Conservation (phyloP, 2,113 vertebrate species). For the Chloropsis hardwickii region DNA sequence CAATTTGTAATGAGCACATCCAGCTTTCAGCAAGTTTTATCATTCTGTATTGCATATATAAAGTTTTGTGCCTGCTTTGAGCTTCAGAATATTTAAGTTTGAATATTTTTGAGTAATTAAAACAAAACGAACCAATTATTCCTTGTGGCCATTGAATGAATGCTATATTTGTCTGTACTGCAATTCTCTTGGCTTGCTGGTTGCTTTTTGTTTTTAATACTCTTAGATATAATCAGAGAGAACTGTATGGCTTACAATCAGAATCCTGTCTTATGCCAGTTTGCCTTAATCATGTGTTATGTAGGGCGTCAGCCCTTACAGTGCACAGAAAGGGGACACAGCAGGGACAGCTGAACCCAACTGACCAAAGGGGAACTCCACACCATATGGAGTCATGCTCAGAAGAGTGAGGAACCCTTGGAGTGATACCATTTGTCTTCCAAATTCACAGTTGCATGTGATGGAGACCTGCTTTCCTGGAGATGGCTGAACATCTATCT, state of each 20-base stretch:
- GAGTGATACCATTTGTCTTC: background rate
- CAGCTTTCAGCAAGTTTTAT: background rate
- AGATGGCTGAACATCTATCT: background rate
- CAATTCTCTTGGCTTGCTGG: background rate
- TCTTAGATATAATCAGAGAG: background rate
- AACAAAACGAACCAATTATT: background rate
- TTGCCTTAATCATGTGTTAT: background rate
- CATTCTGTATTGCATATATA: background rate
- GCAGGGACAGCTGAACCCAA: background rate
- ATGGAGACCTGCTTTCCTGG: background rate
- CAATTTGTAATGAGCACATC: background rate
- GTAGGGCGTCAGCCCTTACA: background rate
- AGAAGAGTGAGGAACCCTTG: background rate
- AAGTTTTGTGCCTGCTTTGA: background rate
- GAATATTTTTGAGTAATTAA: background rate
- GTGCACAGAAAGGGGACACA: background rate
- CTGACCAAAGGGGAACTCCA: background rate
- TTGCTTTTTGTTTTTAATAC: background rate
- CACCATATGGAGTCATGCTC: background rate
- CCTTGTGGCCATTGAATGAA: background rate
- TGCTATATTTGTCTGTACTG: background rate
- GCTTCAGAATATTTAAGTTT: background rate
- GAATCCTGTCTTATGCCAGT: background rate
- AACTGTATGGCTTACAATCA: background rate
- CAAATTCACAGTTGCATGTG: fast-evolving